A percentile compares a stretch with the other conserved stretches of the same genome.
Evolutionary conservation across 1,140 invertebrate species (phyloP).

Genomic region (Bombyx mandarina): DNA sequence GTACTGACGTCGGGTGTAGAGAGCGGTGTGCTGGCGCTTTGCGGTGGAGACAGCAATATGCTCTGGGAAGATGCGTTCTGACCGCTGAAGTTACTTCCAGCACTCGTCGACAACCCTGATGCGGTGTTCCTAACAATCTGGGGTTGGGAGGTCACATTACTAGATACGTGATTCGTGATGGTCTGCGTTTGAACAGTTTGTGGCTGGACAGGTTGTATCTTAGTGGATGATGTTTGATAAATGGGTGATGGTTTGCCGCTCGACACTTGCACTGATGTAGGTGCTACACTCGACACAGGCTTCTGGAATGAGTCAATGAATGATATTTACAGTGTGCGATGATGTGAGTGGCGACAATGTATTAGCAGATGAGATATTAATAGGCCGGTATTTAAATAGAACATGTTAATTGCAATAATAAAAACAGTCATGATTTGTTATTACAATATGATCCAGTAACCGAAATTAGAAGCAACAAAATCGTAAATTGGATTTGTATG

Average conservation of each 20-base stretch:
- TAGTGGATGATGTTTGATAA: constrained; percentile 85
- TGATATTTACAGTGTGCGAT: constrained; percentile 59
- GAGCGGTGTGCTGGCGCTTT: constrained; percentile 72
- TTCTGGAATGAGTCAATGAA: constrained; percentile 70
- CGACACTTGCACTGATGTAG: constrained; percentile 77
- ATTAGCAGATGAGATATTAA: neutral
- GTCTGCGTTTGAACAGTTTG: constrained; percentile 75
- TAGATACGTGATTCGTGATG: constrained; percentile 55
- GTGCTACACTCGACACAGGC: constrained; percentile 86
- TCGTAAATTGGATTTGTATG: neutral
- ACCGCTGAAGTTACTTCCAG: constrained; percentile 38
- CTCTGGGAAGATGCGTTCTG: constrained; percentile 66
- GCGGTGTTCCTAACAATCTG: constrained; percentile 66
- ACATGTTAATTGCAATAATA: neutral
- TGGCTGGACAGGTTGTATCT: constrained; percentile 85
- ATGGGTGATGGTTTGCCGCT: constrained; percentile 80
- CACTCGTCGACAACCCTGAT: constrained; percentile 52
- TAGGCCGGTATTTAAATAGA: neutral
- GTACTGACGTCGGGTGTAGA: constrained; percentile 70
- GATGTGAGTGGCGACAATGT: constrained; percentile 13
- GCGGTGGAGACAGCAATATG: constrained; percentile 71
- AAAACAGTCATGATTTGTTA: neutral
- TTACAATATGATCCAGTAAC: neutral
- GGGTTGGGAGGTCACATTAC: constrained; percentile 60
- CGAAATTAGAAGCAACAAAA: neutral